Conservation (phyloP, 2,888 invertebrate genomes). For the Caenorhabditis auriculariae region DNA sequence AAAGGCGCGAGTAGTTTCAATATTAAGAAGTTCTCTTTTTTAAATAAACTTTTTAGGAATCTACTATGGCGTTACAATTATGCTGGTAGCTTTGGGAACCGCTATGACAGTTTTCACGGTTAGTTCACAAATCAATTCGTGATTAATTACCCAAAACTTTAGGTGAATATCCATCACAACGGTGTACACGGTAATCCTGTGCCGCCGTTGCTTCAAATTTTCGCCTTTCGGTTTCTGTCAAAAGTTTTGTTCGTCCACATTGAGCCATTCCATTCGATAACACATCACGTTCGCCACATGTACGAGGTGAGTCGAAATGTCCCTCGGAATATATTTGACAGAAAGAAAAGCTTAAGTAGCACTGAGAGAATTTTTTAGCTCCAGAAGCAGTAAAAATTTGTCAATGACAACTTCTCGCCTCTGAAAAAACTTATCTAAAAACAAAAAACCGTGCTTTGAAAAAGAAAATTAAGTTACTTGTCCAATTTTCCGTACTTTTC, state of each 20-base stretch:
- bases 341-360: too few species aligned
- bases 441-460: too few species aligned
- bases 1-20: too few species aligned
- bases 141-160: slow-evolving; percentile 5
- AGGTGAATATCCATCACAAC: slow-evolving; percentile 74
- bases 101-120: slow-evolving; percentile 76
- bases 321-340: too few species aligned
- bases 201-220: slow-evolving; percentile 50
- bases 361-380: too few species aligned
- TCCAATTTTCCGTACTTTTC: too few species aligned
- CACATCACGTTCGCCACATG: slow-evolving; percentile 56
- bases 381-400: too few species aligned
- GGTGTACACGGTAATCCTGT: slow-evolving; percentile 59
- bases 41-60: slow-evolving; percentile 64
- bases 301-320: too few species aligned
- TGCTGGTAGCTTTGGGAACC: slow-evolving; percentile 67
- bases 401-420: too few species aligned
- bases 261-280: slow-evolving; percentile 59
- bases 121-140: slow-evolving; percentile 2
- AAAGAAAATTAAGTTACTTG: too few species aligned
- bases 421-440: too few species aligned
- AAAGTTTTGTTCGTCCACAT: slow-evolving; percentile 50
- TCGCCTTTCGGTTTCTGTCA: slow-evolving; percentile 57
- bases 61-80: slow-evolving; percentile 71
- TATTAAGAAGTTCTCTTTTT: too few species aligned